Evolutionary conservation across 2,113 vertebrate species (phyloP), one percentile per base, ranked within the genome.

Genomic region (Coturnix japonica): DNA sequence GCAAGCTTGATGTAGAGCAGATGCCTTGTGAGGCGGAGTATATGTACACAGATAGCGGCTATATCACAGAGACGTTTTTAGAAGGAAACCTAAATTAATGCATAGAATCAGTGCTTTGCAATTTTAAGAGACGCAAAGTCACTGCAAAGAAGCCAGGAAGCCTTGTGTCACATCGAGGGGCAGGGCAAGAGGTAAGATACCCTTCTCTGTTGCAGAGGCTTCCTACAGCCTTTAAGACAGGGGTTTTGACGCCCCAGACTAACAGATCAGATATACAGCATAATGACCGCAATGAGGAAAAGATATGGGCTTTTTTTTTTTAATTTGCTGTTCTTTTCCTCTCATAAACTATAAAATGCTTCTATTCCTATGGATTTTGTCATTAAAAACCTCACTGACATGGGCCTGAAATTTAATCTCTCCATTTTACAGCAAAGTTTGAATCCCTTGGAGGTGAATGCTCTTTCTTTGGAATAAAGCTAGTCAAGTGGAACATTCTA

Each of bases 401-500:
- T 0, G 0, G n/a, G 20, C 6, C 16, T 63, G 67, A 75, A 89
- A 87, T 66, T 61, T 71, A 19, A 23, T 57, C 16, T 71, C 18
- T 78, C 23, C 30, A 23, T 74, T 91, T 78, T 49, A 33, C 60
- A 85, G n/a, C 4, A 35, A 8, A 25, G 6, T 70, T 73, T 87
- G 20, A 59, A 87, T 78, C 43, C 61, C 77, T 78, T 79, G 41
- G 59, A 90, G 61, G 21, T 79, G 19, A 22, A 44, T 67, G 9
- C 4, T 66, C 3, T 2, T 66, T 92, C 43, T 80, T 75, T 72
- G 66, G 35, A 84, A 91, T 18, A 39, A 81, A 86, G 73, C 53
- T 43, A 90, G 56, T 67, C 77, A 86, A 64, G 66, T 90, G 63
- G 61, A 96, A 94, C 44, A 54, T 88, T 93, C 49, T 86, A 84